Evolutionary conservation across 2,797 vertebrate species (phyloP), one percentile per base, ranked within the genome.

Genomic region (Rhynchotus rufescens): DNA sequence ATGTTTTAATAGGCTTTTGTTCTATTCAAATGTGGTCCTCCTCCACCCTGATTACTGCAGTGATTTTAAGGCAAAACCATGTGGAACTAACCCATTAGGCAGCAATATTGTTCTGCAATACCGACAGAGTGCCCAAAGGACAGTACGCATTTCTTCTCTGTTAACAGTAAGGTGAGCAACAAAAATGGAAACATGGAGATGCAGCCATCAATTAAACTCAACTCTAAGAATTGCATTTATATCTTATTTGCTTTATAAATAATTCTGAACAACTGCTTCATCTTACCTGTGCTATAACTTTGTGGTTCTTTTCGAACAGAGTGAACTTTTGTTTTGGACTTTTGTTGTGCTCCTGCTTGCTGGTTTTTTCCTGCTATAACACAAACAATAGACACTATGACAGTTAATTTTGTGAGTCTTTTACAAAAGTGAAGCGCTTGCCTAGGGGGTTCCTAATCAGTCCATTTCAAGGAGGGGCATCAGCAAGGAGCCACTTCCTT

Each of bases 281-380:
- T 11, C 74, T 94, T 97, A 98, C 98, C 98, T 97, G 97, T 66
- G 36, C 84, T 92, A 52, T 97, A 98, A 22, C 84, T 72, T 74
- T 97, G 95, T 0, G 93, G 91, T 11, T 97, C 96, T 80, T 97
- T 98, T 87, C 91, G 96, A 89, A 91, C 82, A 88, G 64, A 36
- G 12, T 65, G 93, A 52, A 69, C 54, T 93, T 97, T 97, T 0
- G 72, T 44, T 86, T 95, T 96, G 66, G 94, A 95, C 77, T 84
- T 95, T 25, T 96, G 94, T 30, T 96, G 96, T 59, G 88, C 71
- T 91, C 62, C 96, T 74, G 62, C 81, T 73, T 95, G 94, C n/a
- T 93, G 95, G 6, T 95, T 97, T 89, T 95, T 97, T 81, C 96
- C 97, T 98, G 89, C 86, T 40, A 10, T 1, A 92, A 96, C 32